Conservation (phyloP, 1,140 invertebrate genomes). For the Neodiprion lecontei region DNA sequence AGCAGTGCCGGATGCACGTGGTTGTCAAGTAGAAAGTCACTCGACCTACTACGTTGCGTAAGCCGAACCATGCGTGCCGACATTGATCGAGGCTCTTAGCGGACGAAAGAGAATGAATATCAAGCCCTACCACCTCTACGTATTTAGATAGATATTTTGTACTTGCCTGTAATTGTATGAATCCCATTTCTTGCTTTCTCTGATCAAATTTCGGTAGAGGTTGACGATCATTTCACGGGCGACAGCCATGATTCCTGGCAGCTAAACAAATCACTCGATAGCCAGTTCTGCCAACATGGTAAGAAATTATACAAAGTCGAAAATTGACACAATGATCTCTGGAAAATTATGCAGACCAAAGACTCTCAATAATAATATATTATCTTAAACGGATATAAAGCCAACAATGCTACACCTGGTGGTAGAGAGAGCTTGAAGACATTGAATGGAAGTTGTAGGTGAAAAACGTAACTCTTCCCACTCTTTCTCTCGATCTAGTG, state of each 20-base stretch:
- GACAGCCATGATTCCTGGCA: slow-evolving; percentile 41
- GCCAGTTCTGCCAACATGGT: not conserved
- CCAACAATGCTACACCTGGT: no score
- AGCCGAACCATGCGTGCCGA: not conserved
- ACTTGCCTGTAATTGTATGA: slow-evolving; percentile 59
- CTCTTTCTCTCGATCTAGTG: no score
- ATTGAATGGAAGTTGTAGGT: no score
- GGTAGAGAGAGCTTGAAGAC: no score
- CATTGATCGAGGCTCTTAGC: no score
- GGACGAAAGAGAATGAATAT: not conserved
- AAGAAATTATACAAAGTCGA: not conserved
- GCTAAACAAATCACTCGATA: not conserved
- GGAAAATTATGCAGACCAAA: no score
- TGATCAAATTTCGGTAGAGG: slow-evolving; percentile 58
- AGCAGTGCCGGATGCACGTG: not conserved
- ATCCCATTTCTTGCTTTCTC: slow-evolving; percentile 59
- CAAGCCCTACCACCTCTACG: not conserved
- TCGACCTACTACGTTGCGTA: not conserved
- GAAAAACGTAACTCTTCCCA: no score
- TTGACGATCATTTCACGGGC: slow-evolving; percentile 37
- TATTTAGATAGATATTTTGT: slow-evolving; percentile 14
- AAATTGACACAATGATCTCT: not conserved
- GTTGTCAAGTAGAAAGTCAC: not conserved
- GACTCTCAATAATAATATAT: no score
- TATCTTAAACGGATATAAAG: no score